phyloP scores from a whole-genome alignment of 2,113 vertebrate species.

The Syngnathus typhle region DNA sequence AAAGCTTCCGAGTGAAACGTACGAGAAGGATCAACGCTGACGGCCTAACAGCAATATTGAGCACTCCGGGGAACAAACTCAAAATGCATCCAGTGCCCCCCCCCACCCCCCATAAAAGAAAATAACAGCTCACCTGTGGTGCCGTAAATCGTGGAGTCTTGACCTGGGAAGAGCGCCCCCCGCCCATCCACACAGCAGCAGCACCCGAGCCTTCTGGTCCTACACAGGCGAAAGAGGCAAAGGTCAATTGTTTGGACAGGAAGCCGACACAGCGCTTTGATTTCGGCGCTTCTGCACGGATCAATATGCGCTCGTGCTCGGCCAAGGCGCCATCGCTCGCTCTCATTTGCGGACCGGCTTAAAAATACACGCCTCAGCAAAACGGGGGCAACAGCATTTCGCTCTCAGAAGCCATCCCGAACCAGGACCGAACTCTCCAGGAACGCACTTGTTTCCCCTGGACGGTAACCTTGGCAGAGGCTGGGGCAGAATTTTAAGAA shows the following conservation, averaged over 20 bases:
- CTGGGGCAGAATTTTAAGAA: conserved; percentile 59
- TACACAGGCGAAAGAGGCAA: conserved; percentile 12
- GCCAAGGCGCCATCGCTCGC: conserved; percentile 35
- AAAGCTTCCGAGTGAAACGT: neutral
- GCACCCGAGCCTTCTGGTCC: conserved; percentile 41
- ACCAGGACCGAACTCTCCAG: too few species aligned
- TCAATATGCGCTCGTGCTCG: conserved; percentile 43
- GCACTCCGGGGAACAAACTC: neutral
- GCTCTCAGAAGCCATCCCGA: too few species aligned
- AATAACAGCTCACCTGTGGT: conserved; percentile 47
- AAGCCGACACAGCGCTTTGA: conserved; percentile 16
- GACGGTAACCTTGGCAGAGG: conserved; percentile 24
- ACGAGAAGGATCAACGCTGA: neutral
- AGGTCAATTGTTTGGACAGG: conserved; percentile 6
- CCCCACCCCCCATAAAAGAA: neutral
- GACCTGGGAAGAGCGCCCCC: conserved; percentile 50
- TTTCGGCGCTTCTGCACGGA: conserved; percentile 26
- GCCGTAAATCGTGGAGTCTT: conserved; percentile 47
- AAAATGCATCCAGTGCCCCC: neutral
- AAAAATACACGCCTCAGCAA: conserved; percentile 64
- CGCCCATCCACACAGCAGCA: conserved; percentile 63
- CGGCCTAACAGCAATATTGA: too few species aligned
- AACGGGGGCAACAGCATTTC: conserved; percentile 35
- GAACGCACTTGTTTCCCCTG: too few species aligned
- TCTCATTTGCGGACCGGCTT: conserved; percentile 37